Base-by-base conservation (phyloP, 2,113 vertebrate genomes). In the Grantiella picta region DNA sequence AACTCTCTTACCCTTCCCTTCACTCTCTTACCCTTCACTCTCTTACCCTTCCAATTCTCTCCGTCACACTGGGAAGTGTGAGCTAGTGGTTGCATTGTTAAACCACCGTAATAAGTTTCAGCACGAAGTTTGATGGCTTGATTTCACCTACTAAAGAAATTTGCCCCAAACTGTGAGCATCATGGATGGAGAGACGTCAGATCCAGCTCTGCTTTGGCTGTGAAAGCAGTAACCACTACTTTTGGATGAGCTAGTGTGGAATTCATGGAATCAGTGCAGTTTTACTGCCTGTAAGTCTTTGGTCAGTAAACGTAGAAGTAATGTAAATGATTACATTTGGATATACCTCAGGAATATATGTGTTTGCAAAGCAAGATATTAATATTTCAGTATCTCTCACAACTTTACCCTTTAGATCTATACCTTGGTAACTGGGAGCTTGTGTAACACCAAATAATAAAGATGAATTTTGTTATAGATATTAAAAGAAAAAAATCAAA, bases 241-340 rank as follows among this genome's bases (percentile, higher is more conserved):
- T 5, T 49, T 68, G 25, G 33, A 56, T 50, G 16, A 50, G 7
- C 16, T 63, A 42, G 10, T 52, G 11, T 36, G 53, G 22, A 11
- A 61, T 36, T 31, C 0, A 0, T 36, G 29, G 11, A 60, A 42
- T 83, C 22, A 52, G n/a, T 36, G 35, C 21, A 3, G 5, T 47
- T 72, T 82, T 82, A 35, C 10, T 56, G 52, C 24, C 11, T 44
- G 17, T 29, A 69, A 10, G 9, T 59, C 15, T 44, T 84, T 65
- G 50, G 24, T 38, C 45, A 75, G 68, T 49, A 23, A 75, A 42
- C n/a, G 7, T 33, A 76, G 35, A 50, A 76, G 25, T 45, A 77
- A 71, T 50, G 35, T 27, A 85, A 65, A 77, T 50, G 18, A 40
- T 50, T 80, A 38, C 10, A 54, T 33, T 81, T 60, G 16, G 25